phyloP scores from a whole-genome alignment of 2,888 invertebrate genomes.

The Xylocampa areola region DNA sequence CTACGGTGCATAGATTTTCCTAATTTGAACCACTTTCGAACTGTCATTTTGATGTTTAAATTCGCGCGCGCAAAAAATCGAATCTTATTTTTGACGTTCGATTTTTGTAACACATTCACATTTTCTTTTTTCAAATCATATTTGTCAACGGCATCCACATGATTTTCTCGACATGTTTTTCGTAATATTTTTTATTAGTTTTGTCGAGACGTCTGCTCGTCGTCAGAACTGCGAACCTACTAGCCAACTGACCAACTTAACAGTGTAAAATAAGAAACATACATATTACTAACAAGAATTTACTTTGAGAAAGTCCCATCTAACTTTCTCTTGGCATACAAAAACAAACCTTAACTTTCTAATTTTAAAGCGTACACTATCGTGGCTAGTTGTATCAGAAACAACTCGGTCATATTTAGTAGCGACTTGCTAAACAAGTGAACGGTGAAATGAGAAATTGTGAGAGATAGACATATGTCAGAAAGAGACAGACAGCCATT shows the following conservation, averaged over 20 bases:
- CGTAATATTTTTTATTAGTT: conserved; percentile 50
- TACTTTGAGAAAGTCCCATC: conserved; percentile 70
- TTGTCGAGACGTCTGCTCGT: conserved; percentile 71
- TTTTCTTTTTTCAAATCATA: conserved; percentile 66
- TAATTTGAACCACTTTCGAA: conserved; percentile 80
- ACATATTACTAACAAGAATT: conserved; percentile 78
- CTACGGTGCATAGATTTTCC: conserved; percentile 71
- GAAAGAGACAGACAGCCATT: conserved; percentile 78
- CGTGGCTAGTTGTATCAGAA: conserved; percentile 27
- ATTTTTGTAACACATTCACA: conserved; percentile 68
- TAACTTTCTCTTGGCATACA: conserved; percentile 59
- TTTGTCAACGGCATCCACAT: conserved; percentile 67
- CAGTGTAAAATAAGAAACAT: conserved; percentile 88
- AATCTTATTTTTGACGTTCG: conserved; percentile 51
- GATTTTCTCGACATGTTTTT: conserved; percentile 80
- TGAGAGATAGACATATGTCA: conserved; percentile 77
- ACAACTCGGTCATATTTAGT: conserved; percentile 75
- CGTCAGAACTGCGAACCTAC: conserved; percentile 80
- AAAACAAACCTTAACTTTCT: conserved; percentile 44
- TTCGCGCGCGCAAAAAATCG: conserved; percentile 72
- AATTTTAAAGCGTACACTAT: conserved; percentile 39
- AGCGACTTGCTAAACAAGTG: conserved; percentile 87
- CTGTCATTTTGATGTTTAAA: conserved; percentile 82
- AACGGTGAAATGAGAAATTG: conserved; percentile 90
- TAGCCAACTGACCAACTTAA: conserved; percentile 89